phyloP scores from a whole-genome alignment of 2,113 vertebrate genomes.

The Polyodon spathula region DNA sequence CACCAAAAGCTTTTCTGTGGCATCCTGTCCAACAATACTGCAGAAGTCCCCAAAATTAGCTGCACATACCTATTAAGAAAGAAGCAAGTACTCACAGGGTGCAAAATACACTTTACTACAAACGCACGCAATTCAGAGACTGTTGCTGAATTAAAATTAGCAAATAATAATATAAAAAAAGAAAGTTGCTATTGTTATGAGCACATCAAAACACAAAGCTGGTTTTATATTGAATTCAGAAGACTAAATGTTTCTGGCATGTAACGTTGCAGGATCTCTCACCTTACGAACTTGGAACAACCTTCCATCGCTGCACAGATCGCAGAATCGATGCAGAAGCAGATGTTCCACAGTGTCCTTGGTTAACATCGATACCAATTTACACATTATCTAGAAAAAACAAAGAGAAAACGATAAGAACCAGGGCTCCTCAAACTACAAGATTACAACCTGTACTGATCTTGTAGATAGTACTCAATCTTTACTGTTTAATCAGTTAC shows the following conservation, averaged over 20 bases:
- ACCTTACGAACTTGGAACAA: conserved; percentile 85
- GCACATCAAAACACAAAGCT: too few relatives aligned
- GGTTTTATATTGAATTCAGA: too few relatives aligned
- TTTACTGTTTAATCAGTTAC: conserved; percentile 20
- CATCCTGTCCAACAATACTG: conserved; percentile 78
- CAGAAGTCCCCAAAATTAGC: conserved; percentile 84
- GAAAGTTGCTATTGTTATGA: too few relatives aligned
- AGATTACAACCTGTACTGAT: too few relatives aligned
- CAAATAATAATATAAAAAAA: too few relatives aligned
- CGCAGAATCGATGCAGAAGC: conserved; percentile 78
- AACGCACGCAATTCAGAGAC: too few relatives aligned
- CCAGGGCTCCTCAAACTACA: neutral
- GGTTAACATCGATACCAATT: conserved; percentile 72
- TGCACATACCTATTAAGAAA: conserved; percentile 68
- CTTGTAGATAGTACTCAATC: too few relatives aligned
- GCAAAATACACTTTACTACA: neutral
- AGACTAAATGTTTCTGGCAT: too few relatives aligned
- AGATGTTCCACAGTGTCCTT: conserved; percentile 64
- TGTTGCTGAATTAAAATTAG: too few relatives aligned
- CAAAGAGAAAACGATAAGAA: neutral
- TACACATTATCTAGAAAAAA: conserved; percentile 73
- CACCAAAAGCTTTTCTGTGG: conserved; percentile 82
- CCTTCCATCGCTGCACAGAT: conserved; percentile 70
- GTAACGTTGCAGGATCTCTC: too few relatives aligned
- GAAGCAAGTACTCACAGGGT: neutral